Percentiles rank a stretch among this genome's conserved stretches.
Evolutionary conservation across 2,113 vertebrate species (phyloP).

Genomic region (Lynx canadensis): DNA sequence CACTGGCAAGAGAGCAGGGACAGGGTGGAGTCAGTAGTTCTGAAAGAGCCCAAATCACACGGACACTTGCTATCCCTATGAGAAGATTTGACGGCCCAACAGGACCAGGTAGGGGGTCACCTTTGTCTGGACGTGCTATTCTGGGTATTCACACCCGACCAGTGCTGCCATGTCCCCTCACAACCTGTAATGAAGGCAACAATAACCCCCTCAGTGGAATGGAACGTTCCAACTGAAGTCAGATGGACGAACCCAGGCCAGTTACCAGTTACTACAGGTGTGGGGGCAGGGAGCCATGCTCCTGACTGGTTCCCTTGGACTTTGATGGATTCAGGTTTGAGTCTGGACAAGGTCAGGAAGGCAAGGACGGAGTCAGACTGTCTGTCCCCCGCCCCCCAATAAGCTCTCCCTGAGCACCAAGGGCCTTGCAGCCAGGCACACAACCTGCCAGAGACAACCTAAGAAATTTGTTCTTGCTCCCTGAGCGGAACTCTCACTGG

Average conservation of each 20-base stretch:
- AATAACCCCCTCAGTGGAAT: not conserved
- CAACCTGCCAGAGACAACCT: not conserved
- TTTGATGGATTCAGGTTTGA: not conserved
- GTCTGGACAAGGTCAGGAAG: not conserved
- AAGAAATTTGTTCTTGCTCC: not conserved
- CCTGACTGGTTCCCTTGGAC: not conserved
- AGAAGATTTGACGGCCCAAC: not conserved
- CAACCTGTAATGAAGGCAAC: not conserved
- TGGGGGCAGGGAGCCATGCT: not conserved
- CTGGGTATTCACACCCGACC: not conserved
- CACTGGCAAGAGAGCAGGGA: not conserved
- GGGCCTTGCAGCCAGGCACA: not conserved
- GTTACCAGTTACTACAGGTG: not conserved
- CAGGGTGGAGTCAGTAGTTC: not conserved
- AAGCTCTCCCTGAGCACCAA: not conserved
- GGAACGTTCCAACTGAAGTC: slow-evolving; percentile 56
- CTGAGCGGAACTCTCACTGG: not conserved
- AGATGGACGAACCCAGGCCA: not conserved
- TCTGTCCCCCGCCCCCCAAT: rapidly evolving
- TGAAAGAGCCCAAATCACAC: not conserved
- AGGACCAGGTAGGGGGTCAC: not conserved
- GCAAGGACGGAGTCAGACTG: not conserved
- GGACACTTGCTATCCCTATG: not conserved
- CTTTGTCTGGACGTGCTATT: not conserved
- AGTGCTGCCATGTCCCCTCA: not conserved